Base-by-base conservation (phyloP, 2,888 invertebrate species). In the Folsomia manolachei region DNA sequence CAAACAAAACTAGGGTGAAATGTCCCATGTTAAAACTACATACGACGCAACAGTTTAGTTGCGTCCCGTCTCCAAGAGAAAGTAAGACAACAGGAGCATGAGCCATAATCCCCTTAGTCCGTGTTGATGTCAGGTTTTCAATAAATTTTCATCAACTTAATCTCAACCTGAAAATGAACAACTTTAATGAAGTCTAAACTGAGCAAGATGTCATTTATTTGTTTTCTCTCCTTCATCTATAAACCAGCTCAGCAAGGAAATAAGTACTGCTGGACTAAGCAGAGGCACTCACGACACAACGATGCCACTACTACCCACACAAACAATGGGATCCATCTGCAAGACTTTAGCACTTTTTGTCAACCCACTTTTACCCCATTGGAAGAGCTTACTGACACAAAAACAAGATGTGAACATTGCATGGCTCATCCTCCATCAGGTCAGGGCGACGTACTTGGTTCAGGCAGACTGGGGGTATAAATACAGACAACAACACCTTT, bases 101-200 rank as follows among this genome's bases (percentile, higher is more conserved):
- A n/a, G n/a, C n/a, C n/a, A n/a, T 64, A 64, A 64, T 64, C 64
- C 64, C 27, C 27, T 64, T 64, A 64, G 26, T 64, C 66, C 69
- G 67, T 63, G 70, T 67, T 66, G 72, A 68, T 69, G 66, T 23
- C 71, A 66, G 69, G 63, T 78, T 72, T n/a, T 75, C 78, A 72
- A 77, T 78, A 77, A 75, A 78, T 78, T 78, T 75, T 78, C 78
- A 78, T 78, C 73, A 77, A 71, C 60, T 73, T 78, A 78, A 78
- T 78, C 78, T 73, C 71, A 64, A 56, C 71, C 65, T 72, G 69
- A 27, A 39, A 39, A 60, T 63, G 60, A 21, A 60, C 60, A 66
- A 72, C 25, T 63, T 62, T 71, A 70, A 69, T 75, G 63, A 71
- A 71, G 69, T 72, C 23, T 56, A 71, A 70, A 73, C 63, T 39